Evolutionary conservation across 92 coral and sea anemone species (phyloP).

Genomic region (Heteractis magnifica): DNA sequence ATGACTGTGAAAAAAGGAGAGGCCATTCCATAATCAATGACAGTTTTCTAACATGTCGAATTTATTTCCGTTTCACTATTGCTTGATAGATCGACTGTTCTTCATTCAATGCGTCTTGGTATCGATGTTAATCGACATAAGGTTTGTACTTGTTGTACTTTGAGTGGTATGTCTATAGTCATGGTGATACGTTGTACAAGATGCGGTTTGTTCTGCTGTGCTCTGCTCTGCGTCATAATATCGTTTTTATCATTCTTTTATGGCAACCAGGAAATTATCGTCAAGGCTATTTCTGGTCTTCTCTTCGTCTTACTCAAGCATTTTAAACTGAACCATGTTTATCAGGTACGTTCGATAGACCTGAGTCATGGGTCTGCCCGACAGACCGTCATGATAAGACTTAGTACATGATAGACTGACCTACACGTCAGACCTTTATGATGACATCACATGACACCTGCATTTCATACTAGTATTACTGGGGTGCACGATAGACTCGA

Average conservation of each 20-base stretch:
- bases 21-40: too few relatives aligned
- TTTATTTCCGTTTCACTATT: slow-evolving; percentile 1
- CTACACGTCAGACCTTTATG: neutral
- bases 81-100: slow-evolving; percentile 74
- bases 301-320: slow-evolving; percentile 89
- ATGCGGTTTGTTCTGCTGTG: neutral
- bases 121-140: slow-evolving; percentile 98
- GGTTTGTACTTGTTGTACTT: slow-evolving; percentile 31
- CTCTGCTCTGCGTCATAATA: neutral
- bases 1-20: too few relatives aligned
- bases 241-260: neutral
- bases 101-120: slow-evolving; percentile 95
- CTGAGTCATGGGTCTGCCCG: neutral
- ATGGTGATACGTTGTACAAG: neutral
- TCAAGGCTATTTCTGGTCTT: slow-evolving; percentile 88
- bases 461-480: neutral
- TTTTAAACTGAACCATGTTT: slow-evolving; percentile 85
- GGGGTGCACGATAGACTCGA: neutral
- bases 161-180: too few relatives aligned
- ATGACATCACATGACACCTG: too few relatives aligned
- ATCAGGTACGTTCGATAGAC: slow-evolving; percentile 59
- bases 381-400: neutral
- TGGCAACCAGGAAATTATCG: slow-evolving; percentile 75
- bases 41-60: neutral
- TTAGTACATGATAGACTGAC: neutral